A percentile compares a stretch with the other conserved stretches of the same genome.
Evolutionary conservation across 2,888 invertebrate genomes (phyloP).

Genomic region (Drosophila colorata): DNA sequence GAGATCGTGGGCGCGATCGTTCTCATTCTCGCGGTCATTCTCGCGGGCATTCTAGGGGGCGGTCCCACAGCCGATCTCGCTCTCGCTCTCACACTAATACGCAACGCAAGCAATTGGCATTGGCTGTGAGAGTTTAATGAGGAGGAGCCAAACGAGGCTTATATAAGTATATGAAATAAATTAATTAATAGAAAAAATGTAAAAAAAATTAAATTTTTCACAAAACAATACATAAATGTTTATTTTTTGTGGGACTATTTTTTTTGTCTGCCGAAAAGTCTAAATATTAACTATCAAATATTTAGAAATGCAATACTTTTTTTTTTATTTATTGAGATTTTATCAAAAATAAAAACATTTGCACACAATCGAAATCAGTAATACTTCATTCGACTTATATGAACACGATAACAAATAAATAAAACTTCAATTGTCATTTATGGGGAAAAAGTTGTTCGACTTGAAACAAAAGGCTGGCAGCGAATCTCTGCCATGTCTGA

Average conservation of each 20-base stretch:
- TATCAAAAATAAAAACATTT: not conserved
- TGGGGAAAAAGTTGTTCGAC: not conserved
- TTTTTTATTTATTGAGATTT: not conserved
- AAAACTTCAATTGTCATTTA: not conserved
- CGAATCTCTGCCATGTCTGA: slow-evolving; percentile 2
- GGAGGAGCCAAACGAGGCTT: too few species aligned
- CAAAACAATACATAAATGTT: not conserved
- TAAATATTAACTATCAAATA: too few species aligned
- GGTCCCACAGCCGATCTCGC: slow-evolving; percentile 62
- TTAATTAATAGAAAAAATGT: slow-evolving; percentile 2
- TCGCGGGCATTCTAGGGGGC: slow-evolving; percentile 63
- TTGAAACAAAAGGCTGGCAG: not conserved
- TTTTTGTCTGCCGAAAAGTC: not conserved
- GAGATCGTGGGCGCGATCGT: slow-evolving; percentile 49
- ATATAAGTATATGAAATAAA: not conserved
- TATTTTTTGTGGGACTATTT: not conserved
- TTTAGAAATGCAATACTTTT: not conserved
- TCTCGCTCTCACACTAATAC: slow-evolving; percentile 60
- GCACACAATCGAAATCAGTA: not conserved
- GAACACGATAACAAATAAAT: not conserved
- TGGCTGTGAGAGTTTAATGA: slow-evolving; percentile 30
- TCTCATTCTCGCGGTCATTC: slow-evolving; percentile 59
- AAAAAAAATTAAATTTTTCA: not conserved
- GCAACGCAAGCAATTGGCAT: slow-evolving; percentile 18
- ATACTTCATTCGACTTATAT: too few species aligned